These are phyloP conservation scores for Lanistes nyassanus DNA, from an alignment of 1,140 invertebrate genomes.

Conservation along the genomic window DNA sequence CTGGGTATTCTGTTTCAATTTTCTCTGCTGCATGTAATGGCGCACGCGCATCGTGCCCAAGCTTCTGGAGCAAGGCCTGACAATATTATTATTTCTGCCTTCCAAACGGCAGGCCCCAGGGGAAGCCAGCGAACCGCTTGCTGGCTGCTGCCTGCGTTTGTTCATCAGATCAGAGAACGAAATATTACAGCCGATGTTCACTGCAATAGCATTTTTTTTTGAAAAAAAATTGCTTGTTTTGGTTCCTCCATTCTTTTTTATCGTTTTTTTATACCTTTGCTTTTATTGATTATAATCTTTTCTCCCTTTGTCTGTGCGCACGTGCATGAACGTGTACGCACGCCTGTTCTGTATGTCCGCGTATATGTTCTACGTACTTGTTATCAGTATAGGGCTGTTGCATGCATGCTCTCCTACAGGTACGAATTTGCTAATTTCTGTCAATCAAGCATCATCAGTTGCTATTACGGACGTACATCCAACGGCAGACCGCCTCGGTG, in stretches of 20 bases:
- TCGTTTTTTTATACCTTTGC: no score
- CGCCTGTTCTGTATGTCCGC: no score
- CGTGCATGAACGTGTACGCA: no score
- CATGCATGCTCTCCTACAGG: no score
- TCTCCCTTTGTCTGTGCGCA: no score
- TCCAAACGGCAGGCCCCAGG: neutral
- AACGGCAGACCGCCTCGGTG: no score
- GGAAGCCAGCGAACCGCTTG: neutral
- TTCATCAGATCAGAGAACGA: conserved; percentile 5
- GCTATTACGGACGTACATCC: no score
- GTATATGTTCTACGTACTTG: no score
- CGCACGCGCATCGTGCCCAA: neutral
- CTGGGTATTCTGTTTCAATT: conserved; percentile 26
- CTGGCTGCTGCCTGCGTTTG: conserved; percentile 1
- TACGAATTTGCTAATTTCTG: no score
- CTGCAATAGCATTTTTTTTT: neutral
- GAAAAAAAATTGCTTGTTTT: neutral
- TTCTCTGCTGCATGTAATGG: conserved; percentile 25
- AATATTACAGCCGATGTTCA: neutral
- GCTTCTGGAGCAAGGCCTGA: conserved; percentile 6
- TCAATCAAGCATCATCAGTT: no score
- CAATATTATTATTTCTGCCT: conserved; percentile 22
- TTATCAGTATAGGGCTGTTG: no score
- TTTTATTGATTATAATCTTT: no score
- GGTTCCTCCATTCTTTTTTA: neutral